Evolutionary conservation across 1,140 invertebrate species (phyloP), one percentile per base, ranked within the genome.

Genomic region (Pseudobourletiella spinata): DNA sequence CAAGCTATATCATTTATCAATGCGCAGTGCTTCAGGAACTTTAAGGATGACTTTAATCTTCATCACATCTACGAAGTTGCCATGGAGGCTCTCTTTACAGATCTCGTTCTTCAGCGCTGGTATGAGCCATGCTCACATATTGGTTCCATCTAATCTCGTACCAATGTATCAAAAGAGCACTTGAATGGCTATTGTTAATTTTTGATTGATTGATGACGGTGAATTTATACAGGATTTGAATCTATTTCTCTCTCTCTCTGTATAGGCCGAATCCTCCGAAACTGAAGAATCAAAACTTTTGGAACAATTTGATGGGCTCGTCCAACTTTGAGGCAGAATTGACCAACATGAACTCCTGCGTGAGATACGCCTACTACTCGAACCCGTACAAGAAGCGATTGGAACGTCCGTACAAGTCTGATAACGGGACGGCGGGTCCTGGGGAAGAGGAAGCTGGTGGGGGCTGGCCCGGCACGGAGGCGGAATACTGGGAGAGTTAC

Each of bases 51-150:
- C 6, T 54, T 54, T 22, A 54, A 26, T 28, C 11, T 54, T 4
- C 50, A 54, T 28, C 50, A 54, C 20, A 28, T 54, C 16, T 54
- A 54, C 25, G 25, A 26, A 26, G 50, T 54, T 6, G 50, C 50
- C 50, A 54, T 54, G 50, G 50, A 54, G 28, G 24, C 50, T 6
- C 11, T 54, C 6, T 54, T 28, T 28, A 54, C 20, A 6, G 24
- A 48, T 8, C 18, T 11, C 18, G 22, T 48, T 48, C 18, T 48
- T 11, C 22, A 15, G 24, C 11, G 46, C 11, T 48, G 46, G 46
- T 48, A 48, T 20, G 24, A 11, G 8, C 32, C 8, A 11, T 11
- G n/a, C 8, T 39, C n/a, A 39, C 32, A 39, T n/a, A 39, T 39
- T 39, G 8, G 8, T 39, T 39, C n/a, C n/a, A 39, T 39, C n/a